A percentile compares a stretch with the other conserved stretches of the same genome.
Evolutionary conservation across 1,140 invertebrate genomes (phyloP).

Genomic region (Thrips palmi): DNA sequence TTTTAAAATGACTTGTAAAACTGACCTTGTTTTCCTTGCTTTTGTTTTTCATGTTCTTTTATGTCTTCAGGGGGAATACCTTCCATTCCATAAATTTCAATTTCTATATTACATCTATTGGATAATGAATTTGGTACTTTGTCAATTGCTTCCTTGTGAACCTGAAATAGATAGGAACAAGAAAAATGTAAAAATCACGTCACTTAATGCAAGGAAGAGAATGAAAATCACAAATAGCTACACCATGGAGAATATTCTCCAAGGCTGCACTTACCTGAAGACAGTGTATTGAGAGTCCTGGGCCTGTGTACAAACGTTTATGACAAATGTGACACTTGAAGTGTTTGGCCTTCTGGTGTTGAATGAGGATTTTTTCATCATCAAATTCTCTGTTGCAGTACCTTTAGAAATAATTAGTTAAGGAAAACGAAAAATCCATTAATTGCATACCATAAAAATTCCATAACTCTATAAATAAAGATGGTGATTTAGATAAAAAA

Average conservation of each 20-base stretch:
- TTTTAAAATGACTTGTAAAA: neutral
- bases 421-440: constrained; percentile 9
- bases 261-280: constrained; percentile 76
- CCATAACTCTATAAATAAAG: neutral
- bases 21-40: constrained; percentile 26
- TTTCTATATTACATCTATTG: constrained; percentile 94
- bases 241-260: too few relatives aligned
- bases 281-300: constrained; percentile 96
- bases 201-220: too few relatives aligned
- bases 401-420: constrained; percentile 33
- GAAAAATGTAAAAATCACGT: too few relatives aligned
- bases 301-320: constrained; percentile 97
- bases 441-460: neutral
- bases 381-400: constrained; percentile 99
- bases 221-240: too few relatives aligned
- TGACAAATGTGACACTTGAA: constrained; percentile 99
- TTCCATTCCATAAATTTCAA: constrained; percentile 99
- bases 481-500: neutral
- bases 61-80: constrained; percentile 93
- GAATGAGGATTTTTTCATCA: constrained; percentile 99
- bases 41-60: constrained; percentile 82
- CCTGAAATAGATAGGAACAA: constrained; percentile 39
- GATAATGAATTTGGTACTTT: constrained; percentile 98
- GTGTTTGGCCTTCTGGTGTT: constrained; percentile 99
- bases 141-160: constrained; percentile 99